phyloP scores from a whole-genome alignment of 1,140 invertebrate species.

The Palaemon carinicauda region DNA sequence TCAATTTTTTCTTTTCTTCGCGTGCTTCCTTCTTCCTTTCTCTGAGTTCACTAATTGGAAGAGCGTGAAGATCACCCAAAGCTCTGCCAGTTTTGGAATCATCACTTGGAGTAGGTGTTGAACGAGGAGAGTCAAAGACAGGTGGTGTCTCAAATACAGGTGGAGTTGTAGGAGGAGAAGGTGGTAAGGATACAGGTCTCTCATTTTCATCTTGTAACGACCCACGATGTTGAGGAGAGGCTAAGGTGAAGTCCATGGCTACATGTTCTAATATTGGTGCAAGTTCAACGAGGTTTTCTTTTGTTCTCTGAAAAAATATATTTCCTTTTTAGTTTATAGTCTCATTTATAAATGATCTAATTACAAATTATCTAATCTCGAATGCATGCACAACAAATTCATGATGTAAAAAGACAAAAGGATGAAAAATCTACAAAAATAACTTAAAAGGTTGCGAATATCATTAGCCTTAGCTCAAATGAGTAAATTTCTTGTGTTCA shows the following conservation, averaged over 20 bases:
- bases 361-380: neutral
- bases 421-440: too few relatives aligned
- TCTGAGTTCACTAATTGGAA: conserved; percentile 79
- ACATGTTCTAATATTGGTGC: conserved; percentile 94
- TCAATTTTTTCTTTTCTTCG: conserved; percentile 79
- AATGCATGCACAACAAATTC: too few relatives aligned
- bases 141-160: conserved; percentile 28
- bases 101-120: conserved; percentile 13
- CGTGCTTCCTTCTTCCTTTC: conserved; percentile 76
- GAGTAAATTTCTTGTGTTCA: too few relatives aligned
- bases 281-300: conserved; percentile 78
- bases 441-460: too few relatives aligned
- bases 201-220: conserved; percentile 48
- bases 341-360: neutral
- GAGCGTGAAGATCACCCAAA: conserved; percentile 70
- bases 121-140: neutral
- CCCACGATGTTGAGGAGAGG: conserved; percentile 66
- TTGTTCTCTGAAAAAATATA: conserved; percentile 66
- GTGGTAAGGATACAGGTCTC: conserved; percentile 7
- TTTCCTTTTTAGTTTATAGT: neutral
- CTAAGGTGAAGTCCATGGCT: conserved; percentile 82
- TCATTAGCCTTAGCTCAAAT: too few relatives aligned
- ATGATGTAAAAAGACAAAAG: too few relatives aligned
- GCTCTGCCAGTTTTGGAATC: conserved; percentile 23
- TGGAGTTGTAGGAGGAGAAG: conserved; percentile 3